A percentile compares a stretch with the other conserved stretches of the same genome.
Evolutionary conservation across 2,797 vertebrate species (phyloP).

Genomic region (Calcarius lapponicus): DNA sequence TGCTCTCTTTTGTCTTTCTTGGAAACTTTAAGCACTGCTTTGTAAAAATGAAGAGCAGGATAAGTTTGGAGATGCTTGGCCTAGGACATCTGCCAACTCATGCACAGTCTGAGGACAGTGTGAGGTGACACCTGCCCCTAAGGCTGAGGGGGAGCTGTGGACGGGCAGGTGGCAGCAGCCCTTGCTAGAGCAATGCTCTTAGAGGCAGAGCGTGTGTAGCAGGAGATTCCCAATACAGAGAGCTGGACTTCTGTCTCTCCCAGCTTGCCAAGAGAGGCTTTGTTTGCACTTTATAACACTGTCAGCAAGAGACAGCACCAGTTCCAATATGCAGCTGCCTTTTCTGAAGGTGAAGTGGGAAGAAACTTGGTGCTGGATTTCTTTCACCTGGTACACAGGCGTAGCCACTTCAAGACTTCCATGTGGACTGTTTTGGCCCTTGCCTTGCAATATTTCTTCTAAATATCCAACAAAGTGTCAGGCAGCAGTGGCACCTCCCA

Average conservation of each 20-base stretch:
- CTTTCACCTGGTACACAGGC: background rate
- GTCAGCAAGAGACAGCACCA: background rate
- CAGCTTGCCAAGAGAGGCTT: background rate
- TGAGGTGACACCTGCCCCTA: background rate
- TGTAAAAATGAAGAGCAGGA: background rate
- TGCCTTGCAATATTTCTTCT: background rate
- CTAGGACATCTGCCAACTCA: background rate
- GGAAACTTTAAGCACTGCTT: background rate
- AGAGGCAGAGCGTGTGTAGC: background rate
- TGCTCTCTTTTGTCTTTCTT: background rate
- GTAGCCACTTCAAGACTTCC: background rate
- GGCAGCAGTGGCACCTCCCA: background rate
- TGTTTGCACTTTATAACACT: background rate
- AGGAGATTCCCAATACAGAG: background rate
- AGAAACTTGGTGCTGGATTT: background rate
- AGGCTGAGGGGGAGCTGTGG: background rate
- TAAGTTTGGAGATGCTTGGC: background rate
- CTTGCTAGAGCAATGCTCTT: background rate
- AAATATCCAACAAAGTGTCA: background rate
- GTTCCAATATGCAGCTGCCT: background rate
- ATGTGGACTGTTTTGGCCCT: background rate
- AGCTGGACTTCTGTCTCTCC: background rate
- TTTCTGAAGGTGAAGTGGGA: background rate
- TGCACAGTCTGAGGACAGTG: background rate
- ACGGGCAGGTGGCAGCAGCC: background rate